Evolutionary conservation across 2,113 vertebrate genomes (phyloP), one percentile per base, ranked within the genome.

Genomic region (Saguinus imperator): DNA sequence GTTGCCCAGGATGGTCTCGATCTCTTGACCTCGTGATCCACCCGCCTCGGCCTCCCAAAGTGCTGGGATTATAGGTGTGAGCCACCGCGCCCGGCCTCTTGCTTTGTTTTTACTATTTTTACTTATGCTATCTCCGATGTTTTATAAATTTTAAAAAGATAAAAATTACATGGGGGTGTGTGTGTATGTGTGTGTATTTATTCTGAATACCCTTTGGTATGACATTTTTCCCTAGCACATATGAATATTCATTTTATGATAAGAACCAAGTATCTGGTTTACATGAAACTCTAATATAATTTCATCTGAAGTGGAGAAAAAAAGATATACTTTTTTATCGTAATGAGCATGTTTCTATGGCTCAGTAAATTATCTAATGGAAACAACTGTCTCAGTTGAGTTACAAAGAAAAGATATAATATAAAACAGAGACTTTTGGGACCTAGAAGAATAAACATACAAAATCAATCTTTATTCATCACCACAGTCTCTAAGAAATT

Each of bases 231-330:
- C 72, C 45, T 91, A 16, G 84, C 75, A 58, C 20, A 58, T 91
- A 45, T 82, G 23, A 96, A 94, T 95, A 93, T 77, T 91, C n/a
- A 87, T 93, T 75, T 87, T 14, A 45, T 76, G 87, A 57, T 17
- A 91, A 94, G 77, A 97, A 79, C 50, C 48, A 80, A 96, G 6
- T 29, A 17, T 88, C n/a, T 80, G 9, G 27, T 91, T 95, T 86
- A 70, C 43, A 80, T 70, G 40, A 50, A 96, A 84, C 12, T 76
- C 37, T 96, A 91, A 57, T 94, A 66, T 89, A 86, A 94, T 92
- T 95, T 95, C 64, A 89, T 81, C 84, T 94, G 76, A 97, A 84
- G 52, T 89, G 29, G 29, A 84, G 40, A 79, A 87, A 97, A 50
- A 57, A 55, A 64, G 37, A 29, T 23, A 32, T 37, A 66, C 91